A percentile compares a stretch with the other conserved stretches of the same genome.
Evolutionary conservation across 2,797 vertebrate species (phyloP).

Genomic region (Sciurus vulgaris): DNA sequence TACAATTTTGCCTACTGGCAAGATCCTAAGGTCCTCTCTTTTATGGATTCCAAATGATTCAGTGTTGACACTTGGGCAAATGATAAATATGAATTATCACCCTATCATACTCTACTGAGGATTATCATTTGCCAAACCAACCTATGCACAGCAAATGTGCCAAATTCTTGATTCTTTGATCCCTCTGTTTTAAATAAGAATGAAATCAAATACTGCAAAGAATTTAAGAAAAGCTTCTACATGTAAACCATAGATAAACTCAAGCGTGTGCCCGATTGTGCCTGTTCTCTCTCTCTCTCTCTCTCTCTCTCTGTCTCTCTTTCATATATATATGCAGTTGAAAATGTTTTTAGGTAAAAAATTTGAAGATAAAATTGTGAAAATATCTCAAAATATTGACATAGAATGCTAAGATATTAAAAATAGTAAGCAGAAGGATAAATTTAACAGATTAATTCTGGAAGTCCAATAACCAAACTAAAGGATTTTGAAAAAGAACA

Average conservation of each 20-base stretch:
- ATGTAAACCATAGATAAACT: background rate
- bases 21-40: background rate
- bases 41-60: background rate
- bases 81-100: background rate
- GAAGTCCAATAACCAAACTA: background rate
- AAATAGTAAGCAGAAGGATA: background rate
- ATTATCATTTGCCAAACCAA: background rate
- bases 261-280: background rate
- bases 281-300: background rate
- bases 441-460: background rate
- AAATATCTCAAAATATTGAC: background rate
- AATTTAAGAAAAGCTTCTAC: background rate
- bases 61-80: background rate
- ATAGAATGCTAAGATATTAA: background rate
- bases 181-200: background rate
- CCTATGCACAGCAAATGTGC: background rate
- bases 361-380: background rate
- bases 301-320: background rate
- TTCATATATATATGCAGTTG: no score
- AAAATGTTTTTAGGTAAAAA: background rate
- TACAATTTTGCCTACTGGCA: background rate
- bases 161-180: background rate
- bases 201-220: background rate
- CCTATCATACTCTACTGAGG: background rate
- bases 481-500: background rate